Conservation (phyloP, 2,113 vertebrate genomes). For the Thinocorus orbignyianus region DNA sequence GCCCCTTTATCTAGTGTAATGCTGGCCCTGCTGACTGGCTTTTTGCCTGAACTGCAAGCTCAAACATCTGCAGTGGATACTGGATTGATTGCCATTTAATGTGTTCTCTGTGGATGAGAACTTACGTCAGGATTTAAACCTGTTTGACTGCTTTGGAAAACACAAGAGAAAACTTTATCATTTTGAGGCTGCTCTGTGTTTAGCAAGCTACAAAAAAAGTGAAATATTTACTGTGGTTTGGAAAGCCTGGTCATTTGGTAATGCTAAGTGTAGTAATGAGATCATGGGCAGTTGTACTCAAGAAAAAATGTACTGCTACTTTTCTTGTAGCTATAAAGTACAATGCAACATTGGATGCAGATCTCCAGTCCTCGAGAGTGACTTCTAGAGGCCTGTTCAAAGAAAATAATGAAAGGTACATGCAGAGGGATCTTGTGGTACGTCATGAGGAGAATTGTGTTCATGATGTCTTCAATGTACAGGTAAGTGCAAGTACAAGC, state of each 20-base stretch:
- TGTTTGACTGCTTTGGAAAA: background rate
- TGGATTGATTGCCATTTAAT: constrained; percentile 12
- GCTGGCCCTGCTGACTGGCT: background rate
- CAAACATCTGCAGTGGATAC: background rate
- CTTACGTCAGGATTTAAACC: background rate
- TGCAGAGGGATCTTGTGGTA: constrained; percentile 74
- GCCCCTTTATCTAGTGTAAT: background rate
- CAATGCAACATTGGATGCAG: constrained; percentile 86
- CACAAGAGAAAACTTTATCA: background rate
- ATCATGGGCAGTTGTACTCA: background rate
- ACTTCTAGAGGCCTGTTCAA: constrained; percentile 87
- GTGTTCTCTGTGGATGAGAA: background rate
- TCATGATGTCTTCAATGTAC: constrained; percentile 78
- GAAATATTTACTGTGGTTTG: background rate
- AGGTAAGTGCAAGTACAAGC: constrained; percentile 72
- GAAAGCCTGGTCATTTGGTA: background rate
- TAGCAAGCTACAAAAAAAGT: background rate
- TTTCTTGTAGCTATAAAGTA: constrained; percentile 77
- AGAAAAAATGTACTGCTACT: background rate
- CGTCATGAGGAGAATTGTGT: constrained; percentile 57
- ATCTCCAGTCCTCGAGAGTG: constrained; percentile 82
- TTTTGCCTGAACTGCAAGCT: background rate
- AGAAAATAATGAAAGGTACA: constrained; percentile 80
- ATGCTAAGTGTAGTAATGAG: background rate
- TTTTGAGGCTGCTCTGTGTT: background rate